These are phyloP conservation scores for Galaxea fascicularis DNA, from an alignment of 92 coral and sea anemone genomes.

Conservation along the genomic window DNA sequence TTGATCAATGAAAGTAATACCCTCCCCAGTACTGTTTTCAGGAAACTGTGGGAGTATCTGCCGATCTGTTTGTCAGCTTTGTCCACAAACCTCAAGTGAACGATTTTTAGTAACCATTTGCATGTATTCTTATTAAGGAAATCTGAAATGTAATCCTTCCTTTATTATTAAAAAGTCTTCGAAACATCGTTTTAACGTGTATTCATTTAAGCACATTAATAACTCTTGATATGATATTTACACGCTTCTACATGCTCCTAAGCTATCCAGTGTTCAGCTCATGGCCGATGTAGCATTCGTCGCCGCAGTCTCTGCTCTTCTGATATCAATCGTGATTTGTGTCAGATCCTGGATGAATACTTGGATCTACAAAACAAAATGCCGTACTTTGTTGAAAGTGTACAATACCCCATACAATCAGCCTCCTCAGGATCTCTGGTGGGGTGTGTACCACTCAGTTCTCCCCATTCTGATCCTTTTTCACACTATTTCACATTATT, in stretches of 20 bases:
- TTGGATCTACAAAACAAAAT: constrained; percentile 73
- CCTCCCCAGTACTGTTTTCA: too few species aligned
- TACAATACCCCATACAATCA: neutral
- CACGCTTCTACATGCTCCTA: constrained; percentile 9
- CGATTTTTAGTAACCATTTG: too few species aligned
- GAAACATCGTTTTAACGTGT: neutral
- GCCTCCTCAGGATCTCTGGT: too few species aligned
- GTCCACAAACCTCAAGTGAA: too few species aligned
- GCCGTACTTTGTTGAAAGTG: neutral
- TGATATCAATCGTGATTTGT: constrained; percentile 89
- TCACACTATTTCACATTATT: too few species aligned
- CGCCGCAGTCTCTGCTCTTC: constrained; percentile 76
- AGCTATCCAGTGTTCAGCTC: constrained; percentile 24
- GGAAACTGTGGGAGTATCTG: too few species aligned
- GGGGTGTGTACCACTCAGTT: too few species aligned
- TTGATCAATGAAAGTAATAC: too few species aligned
- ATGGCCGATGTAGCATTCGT: constrained; percentile 32
- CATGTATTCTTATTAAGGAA: too few species aligned
- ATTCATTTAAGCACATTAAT: constrained; percentile 18
- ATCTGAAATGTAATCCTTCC: neutral
- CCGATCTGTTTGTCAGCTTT: too few species aligned
- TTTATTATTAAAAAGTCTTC: neutral
- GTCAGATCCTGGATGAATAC: constrained; percentile 96
- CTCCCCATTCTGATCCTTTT: too few species aligned
- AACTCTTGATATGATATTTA: constrained; percentile 14